Percentiles rank a stretch among this genome's conserved stretches.
These are phyloP conservation scores for Cremastinae sp. DNA, from an alignment of 2,888 invertebrate species.

Conservation along the genomic window DNA sequence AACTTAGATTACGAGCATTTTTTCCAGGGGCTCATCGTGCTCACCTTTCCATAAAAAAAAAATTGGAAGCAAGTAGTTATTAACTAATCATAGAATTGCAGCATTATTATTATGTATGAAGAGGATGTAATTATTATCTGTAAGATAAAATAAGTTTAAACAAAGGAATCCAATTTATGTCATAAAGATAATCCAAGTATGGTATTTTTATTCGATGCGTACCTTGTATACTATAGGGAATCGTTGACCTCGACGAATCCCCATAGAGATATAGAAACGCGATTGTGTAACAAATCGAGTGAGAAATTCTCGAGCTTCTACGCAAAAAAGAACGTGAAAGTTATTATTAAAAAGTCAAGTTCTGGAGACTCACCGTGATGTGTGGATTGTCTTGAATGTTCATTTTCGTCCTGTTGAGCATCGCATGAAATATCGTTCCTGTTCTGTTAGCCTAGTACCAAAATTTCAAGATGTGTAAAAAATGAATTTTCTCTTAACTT, in stretches of 20 bases:
- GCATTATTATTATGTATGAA: conserved; percentile 33
- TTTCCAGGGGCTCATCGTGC: too few relatives aligned
- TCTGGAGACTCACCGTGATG: conserved; percentile 24
- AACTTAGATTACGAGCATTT: too few relatives aligned
- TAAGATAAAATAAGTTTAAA: not conserved
- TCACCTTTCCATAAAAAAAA: too few relatives aligned
- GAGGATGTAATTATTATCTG: conserved; percentile 27
- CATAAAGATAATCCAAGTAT: not conserved
- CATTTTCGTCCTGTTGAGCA: conserved; percentile 10
- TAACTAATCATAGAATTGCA: conserved; percentile 44
- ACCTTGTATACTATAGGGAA: conserved; percentile 34
- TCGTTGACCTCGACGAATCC: conserved; percentile 34
- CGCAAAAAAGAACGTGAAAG: conserved; percentile 2
- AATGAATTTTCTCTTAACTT: too few relatives aligned
- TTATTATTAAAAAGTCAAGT: too few relatives aligned
- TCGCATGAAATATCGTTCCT: conserved; percentile 23
- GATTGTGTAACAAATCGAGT: conserved; percentile 41
- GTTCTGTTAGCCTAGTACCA: conserved; percentile 45
- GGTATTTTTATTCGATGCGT: not conserved
- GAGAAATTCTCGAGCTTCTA: conserved; percentile 24
- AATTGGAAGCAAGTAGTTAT: too few relatives aligned
- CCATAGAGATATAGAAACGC: conserved; percentile 8
- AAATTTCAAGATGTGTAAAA: not conserved
- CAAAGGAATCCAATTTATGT: too few relatives aligned
- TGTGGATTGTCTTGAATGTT: not conserved